Evolutionary conservation across 2,797 vertebrate species (phyloP).

Genomic region (Sitta carolinensis): DNA sequence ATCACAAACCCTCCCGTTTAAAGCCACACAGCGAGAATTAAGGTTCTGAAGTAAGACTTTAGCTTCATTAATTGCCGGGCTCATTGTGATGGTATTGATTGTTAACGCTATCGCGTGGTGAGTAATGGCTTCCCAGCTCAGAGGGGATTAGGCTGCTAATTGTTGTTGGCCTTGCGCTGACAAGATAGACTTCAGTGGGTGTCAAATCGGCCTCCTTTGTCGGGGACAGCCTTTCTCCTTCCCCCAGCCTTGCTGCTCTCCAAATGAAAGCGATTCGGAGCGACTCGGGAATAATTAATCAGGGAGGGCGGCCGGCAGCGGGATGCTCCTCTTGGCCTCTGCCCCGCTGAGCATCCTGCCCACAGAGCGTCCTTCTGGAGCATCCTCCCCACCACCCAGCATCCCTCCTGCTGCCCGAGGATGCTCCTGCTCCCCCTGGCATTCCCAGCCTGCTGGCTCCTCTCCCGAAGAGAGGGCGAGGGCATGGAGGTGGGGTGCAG

Average conservation of each 20-base stretch:
- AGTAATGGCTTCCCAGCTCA: constrained; percentile 83
- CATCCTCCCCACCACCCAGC: neutral
- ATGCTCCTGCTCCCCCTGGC: neutral
- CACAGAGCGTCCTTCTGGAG: neutral
- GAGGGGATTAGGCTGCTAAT: constrained; percentile 87
- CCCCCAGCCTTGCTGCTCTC: neutral
- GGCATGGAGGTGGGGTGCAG: neutral
- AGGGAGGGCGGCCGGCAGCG: neutral
- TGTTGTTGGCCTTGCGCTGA: constrained; percentile 85
- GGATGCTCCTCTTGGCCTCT: neutral
- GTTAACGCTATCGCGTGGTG: constrained; percentile 77
- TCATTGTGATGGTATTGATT: constrained; percentile 87
- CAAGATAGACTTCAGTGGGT: constrained; percentile 82
- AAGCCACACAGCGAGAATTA: constrained; percentile 69
- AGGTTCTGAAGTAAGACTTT: constrained; percentile 83
- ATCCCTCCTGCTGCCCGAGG: neutral
- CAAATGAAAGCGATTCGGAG: constrained; percentile 27
- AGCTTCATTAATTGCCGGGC: constrained; percentile 87
- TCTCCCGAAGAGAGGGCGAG: neutral
- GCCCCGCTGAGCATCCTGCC: neutral
- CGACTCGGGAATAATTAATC: constrained; percentile 43
- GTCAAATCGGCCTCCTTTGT: constrained; percentile 73
- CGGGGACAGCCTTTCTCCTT: constrained; percentile 50
- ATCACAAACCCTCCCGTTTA: constrained; percentile 67
- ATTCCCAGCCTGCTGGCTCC: neutral